Conservation (phyloP, 2,113 vertebrate species). For the Corydoras maculifer region DNA sequence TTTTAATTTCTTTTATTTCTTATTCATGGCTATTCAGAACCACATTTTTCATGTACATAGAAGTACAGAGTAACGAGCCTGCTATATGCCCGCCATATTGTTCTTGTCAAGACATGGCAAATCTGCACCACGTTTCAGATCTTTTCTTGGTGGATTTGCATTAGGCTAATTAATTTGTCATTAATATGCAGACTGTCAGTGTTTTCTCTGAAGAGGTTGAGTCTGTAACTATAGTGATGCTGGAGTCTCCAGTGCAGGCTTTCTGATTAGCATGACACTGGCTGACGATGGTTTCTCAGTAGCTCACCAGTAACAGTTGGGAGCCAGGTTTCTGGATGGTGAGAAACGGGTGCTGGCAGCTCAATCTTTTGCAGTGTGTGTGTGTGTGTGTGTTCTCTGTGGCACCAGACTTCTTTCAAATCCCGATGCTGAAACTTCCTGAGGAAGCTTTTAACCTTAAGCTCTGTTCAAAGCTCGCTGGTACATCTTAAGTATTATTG, state of each 20-base stretch:
- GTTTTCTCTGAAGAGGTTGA: conserved; percentile 31
- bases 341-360: conserved; percentile 42
- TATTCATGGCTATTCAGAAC: not conserved
- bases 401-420: conserved; percentile 30
- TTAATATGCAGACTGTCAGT: conserved; percentile 41
- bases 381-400: conserved; percentile 14
- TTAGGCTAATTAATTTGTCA: conserved; percentile 44
- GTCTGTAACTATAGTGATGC: conserved; percentile 42
- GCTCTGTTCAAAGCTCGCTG: too few relatives aligned
- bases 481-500: too few relatives aligned
- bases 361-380: conserved; percentile 35
- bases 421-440: conserved; percentile 27
- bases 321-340: conserved; percentile 37
- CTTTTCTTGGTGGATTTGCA: conserved; percentile 17
- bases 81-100: conserved; percentile 7
- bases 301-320: conserved; percentile 38
- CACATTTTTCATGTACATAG: not conserved
- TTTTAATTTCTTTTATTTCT: not conserved
- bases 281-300: conserved; percentile 40
- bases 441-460: conserved; percentile 3
- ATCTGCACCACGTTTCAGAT: conserved; percentile 19
- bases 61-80: not conserved
- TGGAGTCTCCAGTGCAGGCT: conserved; percentile 35
- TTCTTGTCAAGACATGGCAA: conserved; percentile 8
- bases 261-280: conserved; percentile 42